Evolutionary conservation across 1,140 invertebrate genomes (phyloP), one percentile per base, ranked within the genome.

Genomic region (Asobara japonica): DNA sequence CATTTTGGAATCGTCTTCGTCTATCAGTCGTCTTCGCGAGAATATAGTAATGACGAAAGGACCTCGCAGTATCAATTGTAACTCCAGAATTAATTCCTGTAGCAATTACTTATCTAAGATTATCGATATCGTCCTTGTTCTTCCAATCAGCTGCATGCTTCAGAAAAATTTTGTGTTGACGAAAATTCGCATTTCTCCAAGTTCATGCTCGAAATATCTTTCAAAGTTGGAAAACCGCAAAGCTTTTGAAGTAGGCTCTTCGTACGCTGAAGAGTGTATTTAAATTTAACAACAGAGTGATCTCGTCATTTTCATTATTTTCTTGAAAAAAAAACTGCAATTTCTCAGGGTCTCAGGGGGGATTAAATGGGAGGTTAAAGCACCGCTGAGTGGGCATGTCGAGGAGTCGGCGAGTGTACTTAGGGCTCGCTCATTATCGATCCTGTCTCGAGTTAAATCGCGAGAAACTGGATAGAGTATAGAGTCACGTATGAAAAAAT

Each of bases 371-470:
- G 60, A 64, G 41, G 64, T 48, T 65, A 65, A 65, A 69, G 72
- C 41, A 65, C 41, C 67, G 38, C 66, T 74, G 67, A 69, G 60
- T 48, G 71, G 65, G 33, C 62, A 38, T 62, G 69, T 70, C 45
- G 64, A 71, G 68, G 66, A 33, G 27, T 48, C 31, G 51, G 22
- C 71, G 48, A 71, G 48, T 69, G 68, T 67, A 45, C 33, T 69
- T 73, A 60, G 66, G 62, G 62, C 60, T 45, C 60, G 56, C 74
- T 71, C 71, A 74, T 71, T 71, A 74, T 74, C 69, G 73, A 74
- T 71, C 65, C 64, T 71, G 65, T 74, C 73, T 71, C 69, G 51
- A 67, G 51, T 74, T 41, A 74, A 74, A 71, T 74, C 73, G 56
- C 45, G 69, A 60, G 29, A 65, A 67, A 64, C 36, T 45, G 31